Base-by-base conservation (phyloP, 2,888 invertebrate genomes). In the Eudasyphora cyanicolor region DNA sequence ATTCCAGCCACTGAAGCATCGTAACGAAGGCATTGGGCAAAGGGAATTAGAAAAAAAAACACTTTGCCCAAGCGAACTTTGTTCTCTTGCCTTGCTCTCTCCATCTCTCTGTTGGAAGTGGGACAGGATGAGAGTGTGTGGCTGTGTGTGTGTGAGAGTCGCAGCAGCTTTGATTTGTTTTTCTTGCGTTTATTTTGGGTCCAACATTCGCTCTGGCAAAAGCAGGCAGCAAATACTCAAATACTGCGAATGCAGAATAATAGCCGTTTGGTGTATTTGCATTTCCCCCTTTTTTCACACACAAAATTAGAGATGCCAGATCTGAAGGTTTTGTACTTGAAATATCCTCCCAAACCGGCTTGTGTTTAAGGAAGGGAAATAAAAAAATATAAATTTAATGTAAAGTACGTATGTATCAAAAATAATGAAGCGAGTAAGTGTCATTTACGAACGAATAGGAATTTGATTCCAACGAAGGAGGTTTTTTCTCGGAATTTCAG, bases 21-120 rank as follows among this genome's bases (percentile, higher is more conserved):
- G n/a, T n/a, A n/a, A n/a, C 21, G 78, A 84, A 84, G 64, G 83
- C 83, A 84, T 78, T 81, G 49, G 75, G 42, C 57, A 69, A 76
- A 57, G 42, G 38, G 38, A 42, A 60, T 57, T 19, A 29, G 60
- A 79, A 76, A 73, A 57, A 64, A 82, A 78, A 76, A 42, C 57
- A 49, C n/a, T n/a, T n/a, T n/a, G n/a, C 67, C 45, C 57, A 54
- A 27, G 19, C 19, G 38, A 38, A 60, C 70, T n/a, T 42, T 49
- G n/a, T 27, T 19, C 29, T 64, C 67, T 57, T 76, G 54, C 51
- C 76, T 38, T 27, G 42, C n/a, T 57, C 17, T 21, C 27, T 64
- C 70, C 70, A 69, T 49, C 60, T 24, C 2, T 21, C 27, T 27
- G 76, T n/a, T n/a, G n/a, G n/a, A n/a, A 75, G 57, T 71, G 32